phyloP scores from a whole-genome alignment of 2,888 invertebrate species.

The Adineta ricciae region DNA sequence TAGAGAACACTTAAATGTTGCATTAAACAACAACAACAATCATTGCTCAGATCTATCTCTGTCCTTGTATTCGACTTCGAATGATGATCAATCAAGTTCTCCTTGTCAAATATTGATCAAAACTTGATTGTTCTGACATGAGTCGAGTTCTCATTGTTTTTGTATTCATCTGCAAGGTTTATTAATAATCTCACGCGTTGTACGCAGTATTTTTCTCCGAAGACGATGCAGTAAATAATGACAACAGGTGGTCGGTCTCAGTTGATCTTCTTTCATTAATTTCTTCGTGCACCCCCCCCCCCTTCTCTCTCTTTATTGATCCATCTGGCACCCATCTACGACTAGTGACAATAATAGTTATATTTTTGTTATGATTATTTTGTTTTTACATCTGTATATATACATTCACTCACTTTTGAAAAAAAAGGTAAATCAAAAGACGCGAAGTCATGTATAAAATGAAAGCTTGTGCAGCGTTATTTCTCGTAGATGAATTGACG shows the following conservation, averaged over 20 bases:
- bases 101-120: neutral
- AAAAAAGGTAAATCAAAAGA: neutral
- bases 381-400: neutral
- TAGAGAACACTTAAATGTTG: too few relatives aligned
- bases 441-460: neutral
- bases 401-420: neutral
- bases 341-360: neutral
- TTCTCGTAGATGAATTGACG: neutral
- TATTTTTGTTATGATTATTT: neutral
- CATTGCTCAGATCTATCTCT: too few relatives aligned
- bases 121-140: too few relatives aligned
- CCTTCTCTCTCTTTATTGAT: too few relatives aligned
- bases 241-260: neutral
- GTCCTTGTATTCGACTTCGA: too few relatives aligned
- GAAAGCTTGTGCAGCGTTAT: neutral
- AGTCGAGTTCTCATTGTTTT: neutral
- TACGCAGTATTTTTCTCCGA: neutral
- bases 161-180: neutral
- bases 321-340: neutral
- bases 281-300: too few relatives aligned
- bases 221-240: neutral
- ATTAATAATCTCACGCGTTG: neutral
- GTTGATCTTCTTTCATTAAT: neutral
- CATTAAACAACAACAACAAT: too few relatives aligned
- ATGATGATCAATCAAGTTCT: too few relatives aligned